A percentile compares a stretch with the other conserved stretches of the same genome.
Evolutionary conservation across 2,888 invertebrate genomes (phyloP).

Genomic region (Tricholauxania praeusta): DNA sequence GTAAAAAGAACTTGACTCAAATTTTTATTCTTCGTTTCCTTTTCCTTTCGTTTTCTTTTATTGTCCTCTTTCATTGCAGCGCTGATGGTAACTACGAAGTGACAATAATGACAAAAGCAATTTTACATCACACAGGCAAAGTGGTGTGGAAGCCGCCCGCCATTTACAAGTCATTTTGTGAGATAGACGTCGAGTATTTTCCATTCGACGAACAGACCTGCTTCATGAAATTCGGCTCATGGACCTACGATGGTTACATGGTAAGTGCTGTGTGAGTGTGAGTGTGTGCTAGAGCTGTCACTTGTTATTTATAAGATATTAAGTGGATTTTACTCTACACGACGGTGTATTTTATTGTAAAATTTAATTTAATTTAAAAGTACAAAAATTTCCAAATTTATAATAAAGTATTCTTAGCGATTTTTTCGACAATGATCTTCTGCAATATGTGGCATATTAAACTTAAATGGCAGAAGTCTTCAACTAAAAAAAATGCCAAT

Average conservation of each 20-base stretch:
- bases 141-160: constrained; percentile 98
- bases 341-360: too few relatives aligned
- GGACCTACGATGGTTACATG: constrained; percentile 96
- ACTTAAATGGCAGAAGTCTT: too few relatives aligned
- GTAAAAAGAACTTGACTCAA: too few relatives aligned
- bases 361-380: too few relatives aligned
- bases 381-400: too few relatives aligned
- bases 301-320: too few relatives aligned
- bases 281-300: neutral
- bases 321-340: too few relatives aligned
- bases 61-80: constrained; percentile 70
- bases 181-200: constrained; percentile 95
- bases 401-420: too few relatives aligned
- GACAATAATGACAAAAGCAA: constrained; percentile 98
- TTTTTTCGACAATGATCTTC: too few relatives aligned
- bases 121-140: constrained; percentile 91
- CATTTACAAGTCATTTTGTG: constrained; percentile 97
- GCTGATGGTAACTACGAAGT: constrained; percentile 98
- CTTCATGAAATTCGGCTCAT: constrained; percentile 92
- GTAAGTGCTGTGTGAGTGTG: constrained; percentile 70
- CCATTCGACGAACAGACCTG: constrained; percentile 96
- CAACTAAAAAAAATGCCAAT: too few relatives aligned
- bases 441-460: too few relatives aligned
- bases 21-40: constrained; percentile 15
- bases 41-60: constrained; percentile 33